Evolutionary conservation across 53 echinoderm and acorn worm genomes (phyloP), one percentile per base, ranked within the genome.

Genomic region (Actinopyga echinites): DNA sequence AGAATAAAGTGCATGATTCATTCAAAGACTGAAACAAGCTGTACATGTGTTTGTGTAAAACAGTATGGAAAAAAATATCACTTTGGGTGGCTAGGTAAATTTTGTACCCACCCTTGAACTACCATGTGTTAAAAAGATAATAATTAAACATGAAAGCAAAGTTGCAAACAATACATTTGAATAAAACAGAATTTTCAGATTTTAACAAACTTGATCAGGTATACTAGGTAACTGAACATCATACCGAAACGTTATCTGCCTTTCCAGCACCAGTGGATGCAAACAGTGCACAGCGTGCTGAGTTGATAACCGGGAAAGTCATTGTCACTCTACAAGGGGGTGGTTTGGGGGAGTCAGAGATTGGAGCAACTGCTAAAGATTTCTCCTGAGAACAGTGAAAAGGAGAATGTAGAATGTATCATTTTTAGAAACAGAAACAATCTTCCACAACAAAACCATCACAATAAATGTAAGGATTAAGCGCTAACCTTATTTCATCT

Each of bases 291-390:
- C 92, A 92, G 42, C 92, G 90, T 22, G 99, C 89, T 28, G 92
- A 86, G 59, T 99, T 95, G 43, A 99, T 92, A 55, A 99, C 92
- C 28, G 99, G 99, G 67, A 75, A 99, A 19, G 99, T 99, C 57
- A 99, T 77, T 26, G 99, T 99, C 0, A 99, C 95, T 24, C 99
- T 54, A 52, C 99, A 95, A 3, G 94, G 99, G 35, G 99, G 99
- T 40, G 99, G 99, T 71, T 99, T 99, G 33, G 99, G 99, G 7
- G 99, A 99, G 54, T 99, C 99, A 80, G 85, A 87, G 38, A 99
- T 95, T 13, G 99, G 95, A 19, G 99, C 99, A 20, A 95, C 90
- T 25, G 85, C 59, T 36, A 99, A 66, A 17, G 87, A 80, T 38
- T 78, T 85, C 75, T 99, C 99, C 99, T 96, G 81, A 26, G 30